Conservation (phyloP, 92 coral and sea anemone genomes). For the Zoanthus solanderi region DNA sequence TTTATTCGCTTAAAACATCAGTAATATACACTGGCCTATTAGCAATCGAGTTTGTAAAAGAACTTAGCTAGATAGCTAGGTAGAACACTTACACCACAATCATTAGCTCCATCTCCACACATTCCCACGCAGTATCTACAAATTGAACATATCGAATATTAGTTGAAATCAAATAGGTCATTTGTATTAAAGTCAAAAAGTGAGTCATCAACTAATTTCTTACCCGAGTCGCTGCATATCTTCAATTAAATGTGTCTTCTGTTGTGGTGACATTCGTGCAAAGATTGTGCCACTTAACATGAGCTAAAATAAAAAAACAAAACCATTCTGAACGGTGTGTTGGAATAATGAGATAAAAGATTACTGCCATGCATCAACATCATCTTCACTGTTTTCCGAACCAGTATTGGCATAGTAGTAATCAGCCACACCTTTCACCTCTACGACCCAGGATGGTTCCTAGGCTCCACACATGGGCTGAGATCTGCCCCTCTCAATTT, state of each 20-base stretch:
- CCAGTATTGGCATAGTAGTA: neutral
- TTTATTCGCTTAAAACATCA: too few species aligned
- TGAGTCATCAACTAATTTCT: neutral
- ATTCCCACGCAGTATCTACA: slow-evolving; percentile 85
- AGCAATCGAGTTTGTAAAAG: too few species aligned
- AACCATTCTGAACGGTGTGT: neutral
- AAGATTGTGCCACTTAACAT: slow-evolving; percentile 84
- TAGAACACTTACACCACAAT: slow-evolving; percentile 75
- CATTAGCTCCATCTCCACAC: slow-evolving; percentile 93
- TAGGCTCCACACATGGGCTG: too few species aligned
- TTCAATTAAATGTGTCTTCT: slow-evolving; percentile 81
- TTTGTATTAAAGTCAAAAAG: too few species aligned
- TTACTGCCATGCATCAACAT: neutral
- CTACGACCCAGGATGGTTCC: too few species aligned
- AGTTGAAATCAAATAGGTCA: neutral
- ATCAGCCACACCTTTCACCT: too few species aligned
- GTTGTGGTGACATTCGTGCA: slow-evolving; percentile 93
- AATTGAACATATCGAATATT: neutral
- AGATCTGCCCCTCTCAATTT: too few species aligned
- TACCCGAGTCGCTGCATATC: slow-evolving; percentile 80
- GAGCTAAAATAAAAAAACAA: slow-evolving; percentile 40
- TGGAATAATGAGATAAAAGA: too few species aligned
- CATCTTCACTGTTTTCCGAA: neutral
- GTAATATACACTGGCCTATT: neutral
- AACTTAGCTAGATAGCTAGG: too few species aligned